Evolutionary conservation across 23 tunicate genomes (phyloP), one percentile per base, ranked within the genome.

Genomic region (Aplidium turbinatum): DNA sequence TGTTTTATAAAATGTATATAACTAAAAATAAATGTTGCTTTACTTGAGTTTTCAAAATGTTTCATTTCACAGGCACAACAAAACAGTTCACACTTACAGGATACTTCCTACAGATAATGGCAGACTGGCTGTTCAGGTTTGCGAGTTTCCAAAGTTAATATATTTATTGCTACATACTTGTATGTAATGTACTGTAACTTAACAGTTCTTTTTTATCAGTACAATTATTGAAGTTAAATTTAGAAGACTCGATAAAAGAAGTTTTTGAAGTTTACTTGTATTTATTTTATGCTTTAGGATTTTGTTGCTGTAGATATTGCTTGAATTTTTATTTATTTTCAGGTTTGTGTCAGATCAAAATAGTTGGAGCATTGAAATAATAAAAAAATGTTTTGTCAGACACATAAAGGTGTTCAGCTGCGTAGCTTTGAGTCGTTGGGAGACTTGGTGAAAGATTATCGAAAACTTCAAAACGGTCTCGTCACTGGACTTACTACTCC

Each of bases 401-500:
- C 97, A 19, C 57, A 79, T 34, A 91, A 84, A 7, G 97, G 97
- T 24, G 91, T 91, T n/a, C 97, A 91, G 36, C 86, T 79, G 23
- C 72, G 97, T 19, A 84, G 84, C 54, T 91, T 84, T 32, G 0
- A 28, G 18, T 25, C 69, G 16, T 53, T 91, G 33, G 39, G 70
- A 31, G 91, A 78, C 5, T 39, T 91, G 31, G 84, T 91, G 1
- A 57, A 38, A 42, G 91, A 74, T 25, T 80, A 91, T 67, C 39
- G 75, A 47, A 61, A 73, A 61, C 80, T 83, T 29, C 86, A 84
- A 55, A 88, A 88, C 58, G 97, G 97, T 31, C 68, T 91, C 0
- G 85, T 91, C 2, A 84, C 87, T 79, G 91, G 86, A n/a, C 75
- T 91, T 4, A 73, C 92, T 46, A 73, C 73, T 74, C 97, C 97